phyloP scores from a whole-genome alignment of 2,888 invertebrate genomes.

The Megastigmus dorsalis region DNA sequence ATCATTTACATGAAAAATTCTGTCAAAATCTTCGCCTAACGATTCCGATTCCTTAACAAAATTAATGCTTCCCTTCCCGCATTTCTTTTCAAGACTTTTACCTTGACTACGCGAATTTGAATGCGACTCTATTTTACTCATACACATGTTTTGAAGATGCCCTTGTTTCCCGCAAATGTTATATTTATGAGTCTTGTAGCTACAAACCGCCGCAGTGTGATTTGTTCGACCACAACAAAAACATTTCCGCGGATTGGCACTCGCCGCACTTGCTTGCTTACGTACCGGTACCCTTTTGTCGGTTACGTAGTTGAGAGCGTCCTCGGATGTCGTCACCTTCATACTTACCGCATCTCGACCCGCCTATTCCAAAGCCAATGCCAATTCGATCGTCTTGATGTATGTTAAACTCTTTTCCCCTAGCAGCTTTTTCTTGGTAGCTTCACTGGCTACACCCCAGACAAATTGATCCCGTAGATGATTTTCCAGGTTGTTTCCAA shows the following conservation, averaged over 20 bases:
- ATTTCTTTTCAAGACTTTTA: too few species aligned
- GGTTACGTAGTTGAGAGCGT: background rate
- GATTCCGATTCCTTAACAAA: too few species aligned
- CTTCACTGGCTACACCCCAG: conserved; percentile 18
- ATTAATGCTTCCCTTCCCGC: too few species aligned
- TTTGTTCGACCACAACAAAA: conserved; percentile 20
- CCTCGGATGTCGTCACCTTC: background rate
- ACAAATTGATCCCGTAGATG: conserved; percentile 32
- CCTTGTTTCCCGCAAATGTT: too few species aligned
- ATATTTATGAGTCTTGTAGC: too few species aligned
- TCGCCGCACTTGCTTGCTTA: background rate
- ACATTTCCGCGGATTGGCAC: background rate
- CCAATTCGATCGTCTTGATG: background rate
- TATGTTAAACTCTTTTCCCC: conserved; percentile 25
- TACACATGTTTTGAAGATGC: too few species aligned
- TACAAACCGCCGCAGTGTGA: too few species aligned
- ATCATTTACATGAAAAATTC: too few species aligned
- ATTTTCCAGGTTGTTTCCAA: background rate
- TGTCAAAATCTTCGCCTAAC: too few species aligned
- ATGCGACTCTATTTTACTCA: too few species aligned
- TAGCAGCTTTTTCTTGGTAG: conserved; percentile 7
- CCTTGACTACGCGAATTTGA: too few species aligned
- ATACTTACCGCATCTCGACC: background rate
- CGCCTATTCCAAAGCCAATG: conserved; percentile 14
- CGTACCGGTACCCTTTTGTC: background rate